Evolutionary conservation across 2,888 invertebrate species (phyloP).

Genomic region (Heterodera filipjevi): DNA sequence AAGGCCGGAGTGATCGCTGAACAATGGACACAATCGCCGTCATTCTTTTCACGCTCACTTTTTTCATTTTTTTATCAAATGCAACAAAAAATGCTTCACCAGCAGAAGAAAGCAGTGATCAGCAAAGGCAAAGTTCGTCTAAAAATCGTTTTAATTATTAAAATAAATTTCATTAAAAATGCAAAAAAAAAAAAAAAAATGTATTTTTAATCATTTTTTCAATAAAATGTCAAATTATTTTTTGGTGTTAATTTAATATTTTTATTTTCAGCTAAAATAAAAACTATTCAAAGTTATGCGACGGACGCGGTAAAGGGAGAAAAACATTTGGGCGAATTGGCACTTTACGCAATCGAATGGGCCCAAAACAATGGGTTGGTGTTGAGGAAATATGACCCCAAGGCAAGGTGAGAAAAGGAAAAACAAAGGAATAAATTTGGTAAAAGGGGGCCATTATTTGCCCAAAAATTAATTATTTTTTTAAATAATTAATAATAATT

Average conservation of each 20-base stretch:
- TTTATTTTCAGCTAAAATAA: neutral
- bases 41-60: too few relatives aligned
- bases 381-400: constrained; percentile 49
- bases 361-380: constrained; percentile 58
- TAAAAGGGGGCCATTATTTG: too few relatives aligned
- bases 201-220: too few relatives aligned
- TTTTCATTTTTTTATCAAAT: neutral
- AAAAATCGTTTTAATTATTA: neutral
- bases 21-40: too few relatives aligned
- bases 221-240: neutral
- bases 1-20: too few relatives aligned
- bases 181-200: too few relatives aligned
- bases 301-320: neutral
- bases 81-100: neutral
- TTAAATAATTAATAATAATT: neutral
- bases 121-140: neutral
- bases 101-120: neutral
- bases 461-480: too few relatives aligned
- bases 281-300: neutral
- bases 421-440: too few relatives aligned
- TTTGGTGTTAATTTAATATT: neutral
- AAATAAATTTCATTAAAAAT: too few relatives aligned
- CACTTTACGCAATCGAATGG: constrained; percentile 52
- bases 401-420: constrained; percentile 40
- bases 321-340: neutral